A percentile compares a stretch with the other conserved stretches of the same genome.
Evolutionary conservation across 2,797 vertebrate genomes (phyloP).

Genomic region (Smutsia gigantea): DNA sequence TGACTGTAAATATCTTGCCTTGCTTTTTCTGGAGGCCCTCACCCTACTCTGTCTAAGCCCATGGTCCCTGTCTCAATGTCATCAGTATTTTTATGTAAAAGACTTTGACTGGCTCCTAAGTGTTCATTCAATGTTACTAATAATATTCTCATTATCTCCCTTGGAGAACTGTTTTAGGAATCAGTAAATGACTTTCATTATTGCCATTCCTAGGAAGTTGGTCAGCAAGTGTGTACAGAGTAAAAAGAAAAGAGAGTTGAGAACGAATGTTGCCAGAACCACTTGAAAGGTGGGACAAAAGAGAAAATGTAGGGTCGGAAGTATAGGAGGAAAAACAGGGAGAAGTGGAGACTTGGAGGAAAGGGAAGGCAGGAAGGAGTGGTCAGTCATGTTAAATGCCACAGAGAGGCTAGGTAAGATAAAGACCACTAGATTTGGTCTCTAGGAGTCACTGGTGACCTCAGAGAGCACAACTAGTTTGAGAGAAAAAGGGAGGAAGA

Average conservation of each 20-base stretch:
- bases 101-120: neutral
- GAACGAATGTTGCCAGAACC: neutral
- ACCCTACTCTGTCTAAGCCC: no score
- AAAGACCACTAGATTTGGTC: neutral
- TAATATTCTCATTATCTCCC: neutral
- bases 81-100: neutral
- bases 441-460: neutral
- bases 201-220: neutral
- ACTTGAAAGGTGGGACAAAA: neutral
- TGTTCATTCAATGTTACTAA: neutral
- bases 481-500: neutral
- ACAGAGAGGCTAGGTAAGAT: neutral
- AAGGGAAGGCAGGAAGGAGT: neutral
- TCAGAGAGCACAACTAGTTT: neutral
- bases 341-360: neutral
- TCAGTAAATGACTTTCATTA: neutral
- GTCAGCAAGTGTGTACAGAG: neutral
- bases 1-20: no score
- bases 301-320: neutral
- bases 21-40: no score
- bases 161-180: neutral
- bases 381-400: no score
- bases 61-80: neutral
- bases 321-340: neutral
- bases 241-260: neutral